Evolutionary conservation across 2,888 invertebrate genomes (phyloP).

Genomic region (Agonopterix heracliana): DNA sequence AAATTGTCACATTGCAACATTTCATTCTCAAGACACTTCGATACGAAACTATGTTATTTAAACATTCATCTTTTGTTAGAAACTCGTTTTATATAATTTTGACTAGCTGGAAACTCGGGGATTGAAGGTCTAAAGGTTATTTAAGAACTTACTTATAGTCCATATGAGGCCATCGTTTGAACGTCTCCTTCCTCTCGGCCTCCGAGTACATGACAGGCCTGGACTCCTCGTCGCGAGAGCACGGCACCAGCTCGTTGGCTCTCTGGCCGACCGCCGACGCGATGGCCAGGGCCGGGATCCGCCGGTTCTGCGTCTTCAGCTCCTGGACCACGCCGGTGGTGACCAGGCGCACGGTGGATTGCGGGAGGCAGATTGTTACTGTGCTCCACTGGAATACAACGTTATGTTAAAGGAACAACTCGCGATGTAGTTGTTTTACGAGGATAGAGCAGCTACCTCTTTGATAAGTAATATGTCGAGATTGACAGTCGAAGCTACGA

Average conservation of each 20-base stretch:
- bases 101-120: too few relatives aligned
- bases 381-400: conserved; percentile 89
- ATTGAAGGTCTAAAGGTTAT: too few relatives aligned
- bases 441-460: too few relatives aligned
- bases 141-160: conserved; percentile 87
- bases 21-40: too few relatives aligned
- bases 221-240: conserved; percentile 65
- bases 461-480: too few relatives aligned
- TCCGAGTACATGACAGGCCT: conserved; percentile 91
- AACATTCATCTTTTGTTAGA: too few relatives aligned
- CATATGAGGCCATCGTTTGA: conserved; percentile 97
- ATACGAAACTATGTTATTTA: too few relatives aligned
- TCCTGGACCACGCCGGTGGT: conserved; percentile 88
- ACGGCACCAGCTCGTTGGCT: conserved; percentile 84
- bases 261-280: conserved; percentile 93
- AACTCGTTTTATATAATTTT: too few relatives aligned
- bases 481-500: too few relatives aligned
- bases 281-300: conserved; percentile 90
- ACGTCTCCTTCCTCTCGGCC: conserved; percentile 92
- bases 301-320: conserved; percentile 86
- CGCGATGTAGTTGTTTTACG: too few relatives aligned
- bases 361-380: conserved; percentile 87
- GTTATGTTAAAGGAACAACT: too few relatives aligned
- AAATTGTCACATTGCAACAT: too few relatives aligned
- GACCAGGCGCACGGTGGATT: conserved; percentile 86